Conservation (phyloP, 2,888 invertebrate species). For the Bugulina stolonifera region DNA sequence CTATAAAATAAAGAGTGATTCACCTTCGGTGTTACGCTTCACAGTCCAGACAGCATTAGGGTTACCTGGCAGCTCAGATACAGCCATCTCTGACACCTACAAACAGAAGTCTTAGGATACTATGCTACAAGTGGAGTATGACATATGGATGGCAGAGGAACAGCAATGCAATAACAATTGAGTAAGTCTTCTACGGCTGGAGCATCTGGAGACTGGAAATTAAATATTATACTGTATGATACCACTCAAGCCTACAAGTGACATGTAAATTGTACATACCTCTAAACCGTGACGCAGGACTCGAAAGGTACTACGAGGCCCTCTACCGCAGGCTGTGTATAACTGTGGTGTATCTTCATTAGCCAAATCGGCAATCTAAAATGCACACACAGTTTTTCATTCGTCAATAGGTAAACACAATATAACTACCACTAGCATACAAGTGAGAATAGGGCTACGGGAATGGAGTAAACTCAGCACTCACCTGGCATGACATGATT, state of each 20-base stretch:
- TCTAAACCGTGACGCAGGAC: constrained; percentile 94
- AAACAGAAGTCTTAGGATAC: too few species aligned
- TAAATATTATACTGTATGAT: too few species aligned
- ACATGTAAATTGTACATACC: too few species aligned
- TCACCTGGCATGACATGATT: constrained; percentile 72
- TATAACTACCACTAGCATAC: constrained; percentile 1
- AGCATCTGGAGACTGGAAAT: too few species aligned
- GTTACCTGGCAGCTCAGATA: constrained; percentile 97
- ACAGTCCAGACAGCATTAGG: constrained; percentile 99
- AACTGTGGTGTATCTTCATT: constrained; percentile 98
- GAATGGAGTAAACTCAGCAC: too few species aligned
- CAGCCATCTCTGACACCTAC: constrained; percentile 95
- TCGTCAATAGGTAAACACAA: neutral
- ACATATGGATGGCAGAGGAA: too few species aligned
- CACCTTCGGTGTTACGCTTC: constrained; percentile 89
- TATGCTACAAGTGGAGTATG: too few species aligned
- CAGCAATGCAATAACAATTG: too few species aligned
- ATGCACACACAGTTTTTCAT: too few species aligned
- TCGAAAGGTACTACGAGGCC: constrained; percentile 84
- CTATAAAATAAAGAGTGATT: constrained; percentile 53
- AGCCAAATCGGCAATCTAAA: constrained; percentile 61
- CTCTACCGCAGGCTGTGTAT: constrained; percentile 90
- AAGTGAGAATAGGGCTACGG: too few species aligned
- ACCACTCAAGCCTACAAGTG: too few species aligned
- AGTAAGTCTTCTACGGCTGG: too few species aligned